A percentile compares a stretch with the other conserved stretches of the same genome.
Conservation (phyloP, 2,888 invertebrate species). For the Villa cingulata region DNA sequence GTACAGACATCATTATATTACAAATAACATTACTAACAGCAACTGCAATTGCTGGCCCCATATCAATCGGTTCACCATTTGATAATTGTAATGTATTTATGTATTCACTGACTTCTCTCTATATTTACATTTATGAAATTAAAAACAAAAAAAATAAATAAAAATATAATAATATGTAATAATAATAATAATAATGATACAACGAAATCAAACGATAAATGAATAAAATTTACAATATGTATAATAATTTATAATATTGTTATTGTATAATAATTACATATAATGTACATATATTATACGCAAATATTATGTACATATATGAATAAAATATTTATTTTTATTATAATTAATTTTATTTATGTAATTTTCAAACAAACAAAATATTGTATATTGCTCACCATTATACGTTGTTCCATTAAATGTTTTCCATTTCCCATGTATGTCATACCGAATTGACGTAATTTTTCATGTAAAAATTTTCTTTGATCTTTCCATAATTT, state of each 20-base stretch:
- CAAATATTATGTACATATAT: background rate
- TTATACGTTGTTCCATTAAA: conserved; percentile 71
- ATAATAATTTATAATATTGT: no score
- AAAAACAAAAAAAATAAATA: background rate
- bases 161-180: no score
- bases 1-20: conserved; percentile 76
- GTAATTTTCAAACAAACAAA: background rate
- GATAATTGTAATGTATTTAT: conserved; percentile 49
- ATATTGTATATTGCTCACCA: conserved; percentile 42
- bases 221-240: no score
- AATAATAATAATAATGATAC: no score
- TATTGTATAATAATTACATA: no score
- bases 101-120: conserved; percentile 66
- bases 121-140: conserved; percentile 8
- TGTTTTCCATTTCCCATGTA: conserved; percentile 67
- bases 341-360: background rate
- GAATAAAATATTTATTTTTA: background rate
- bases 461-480: conserved; percentile 70
- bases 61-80: conserved; percentile 55
- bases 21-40: conserved; percentile 85
- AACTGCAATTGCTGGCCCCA: conserved; percentile 62
- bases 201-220: no score
- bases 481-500: conserved; percentile 83
- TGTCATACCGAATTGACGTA: conserved; percentile 78
- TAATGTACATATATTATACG: background rate